Percentiles rank a stretch among this genome's conserved stretches.
These are phyloP conservation scores for Xenopus petersii DNA, from an alignment of 2,797 vertebrate genomes.

Conservation along the genomic window DNA sequence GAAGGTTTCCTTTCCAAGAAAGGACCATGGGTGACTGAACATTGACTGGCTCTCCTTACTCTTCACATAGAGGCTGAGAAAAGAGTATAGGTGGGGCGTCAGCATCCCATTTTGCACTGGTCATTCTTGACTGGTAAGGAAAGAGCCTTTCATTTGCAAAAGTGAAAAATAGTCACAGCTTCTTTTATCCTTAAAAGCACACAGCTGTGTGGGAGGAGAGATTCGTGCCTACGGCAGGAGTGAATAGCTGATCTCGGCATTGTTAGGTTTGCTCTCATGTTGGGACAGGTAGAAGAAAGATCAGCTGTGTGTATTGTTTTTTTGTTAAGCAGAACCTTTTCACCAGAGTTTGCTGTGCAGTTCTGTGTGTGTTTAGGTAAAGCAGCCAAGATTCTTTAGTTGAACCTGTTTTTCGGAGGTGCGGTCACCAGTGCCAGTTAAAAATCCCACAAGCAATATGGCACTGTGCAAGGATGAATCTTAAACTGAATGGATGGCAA, in stretches of 20 bases:
- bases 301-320: conserved; percentile 56
- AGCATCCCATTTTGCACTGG: too few species aligned
- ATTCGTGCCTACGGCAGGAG: conserved; percentile 39
- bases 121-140: not conserved
- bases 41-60: too few species aligned
- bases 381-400: conserved; percentile 31
- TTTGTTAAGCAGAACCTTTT: conserved; percentile 50
- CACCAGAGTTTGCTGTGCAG: conserved; percentile 33
- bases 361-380: conserved; percentile 24
- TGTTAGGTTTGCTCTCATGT: conserved; percentile 48
- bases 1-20: too few species aligned
- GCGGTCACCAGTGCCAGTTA: not conserved
- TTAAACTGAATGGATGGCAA: too few species aligned
- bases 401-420: conserved; percentile 35
- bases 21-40: too few species aligned
- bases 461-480: too few species aligned
- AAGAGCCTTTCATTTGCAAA: not conserved
- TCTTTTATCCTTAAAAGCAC: conserved; percentile 30
- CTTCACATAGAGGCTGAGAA: too few species aligned
- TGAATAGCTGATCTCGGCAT: conserved; percentile 36
- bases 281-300: conserved; percentile 55
- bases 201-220: conserved; percentile 48
- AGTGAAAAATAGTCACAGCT: conserved; percentile 6
- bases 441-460: too few species aligned
- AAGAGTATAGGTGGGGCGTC: too few species aligned